Evolutionary conservation across 2,888 invertebrate species (phyloP).

Genomic region (Gryllus longicercus): DNA sequence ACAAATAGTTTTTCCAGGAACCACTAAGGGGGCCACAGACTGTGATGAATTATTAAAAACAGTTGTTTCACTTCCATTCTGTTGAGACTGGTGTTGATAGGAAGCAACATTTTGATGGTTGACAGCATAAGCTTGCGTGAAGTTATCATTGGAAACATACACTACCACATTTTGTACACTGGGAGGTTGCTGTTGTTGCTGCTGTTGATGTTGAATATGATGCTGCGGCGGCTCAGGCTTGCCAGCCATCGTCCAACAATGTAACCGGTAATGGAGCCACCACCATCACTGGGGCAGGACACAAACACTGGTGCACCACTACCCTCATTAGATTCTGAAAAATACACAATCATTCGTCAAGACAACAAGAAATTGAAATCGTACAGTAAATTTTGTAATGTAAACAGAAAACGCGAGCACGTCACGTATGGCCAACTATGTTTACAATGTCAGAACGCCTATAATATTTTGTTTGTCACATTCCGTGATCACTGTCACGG

Average conservation of each 20-base stretch:
- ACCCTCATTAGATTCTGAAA: constrained; percentile 47
- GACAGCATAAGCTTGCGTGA: constrained; percentile 51
- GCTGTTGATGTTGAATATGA: constrained; percentile 41
- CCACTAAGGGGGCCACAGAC: constrained; percentile 33
- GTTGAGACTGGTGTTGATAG: constrained; percentile 34
- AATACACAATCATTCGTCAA: constrained; percentile 35
- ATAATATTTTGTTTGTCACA: too few species aligned
- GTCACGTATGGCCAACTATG: too few species aligned
- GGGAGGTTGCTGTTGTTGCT: constrained; percentile 38
- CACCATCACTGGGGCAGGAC: constrained; percentile 65
- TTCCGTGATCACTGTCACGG: too few species aligned
- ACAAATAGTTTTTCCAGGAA: constrained; percentile 27
- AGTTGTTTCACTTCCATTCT: constrained; percentile 30
- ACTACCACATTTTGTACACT: constrained; percentile 56
- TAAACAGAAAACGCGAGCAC: too few species aligned
- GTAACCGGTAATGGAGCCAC: constrained; percentile 51
- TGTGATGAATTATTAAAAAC: constrained; percentile 31
- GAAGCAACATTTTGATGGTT: constrained; percentile 49
- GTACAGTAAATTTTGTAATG: too few species aligned
- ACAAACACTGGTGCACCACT: constrained; percentile 47
- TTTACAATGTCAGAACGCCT: too few species aligned
- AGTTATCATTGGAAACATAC: constrained; percentile 57
- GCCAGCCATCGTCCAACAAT: constrained; percentile 63
- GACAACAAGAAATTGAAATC: not conserved
- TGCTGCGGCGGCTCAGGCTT: constrained; percentile 67